phyloP scores from a whole-genome alignment of 1,140 invertebrate species.

The Pomacea maculata region DNA sequence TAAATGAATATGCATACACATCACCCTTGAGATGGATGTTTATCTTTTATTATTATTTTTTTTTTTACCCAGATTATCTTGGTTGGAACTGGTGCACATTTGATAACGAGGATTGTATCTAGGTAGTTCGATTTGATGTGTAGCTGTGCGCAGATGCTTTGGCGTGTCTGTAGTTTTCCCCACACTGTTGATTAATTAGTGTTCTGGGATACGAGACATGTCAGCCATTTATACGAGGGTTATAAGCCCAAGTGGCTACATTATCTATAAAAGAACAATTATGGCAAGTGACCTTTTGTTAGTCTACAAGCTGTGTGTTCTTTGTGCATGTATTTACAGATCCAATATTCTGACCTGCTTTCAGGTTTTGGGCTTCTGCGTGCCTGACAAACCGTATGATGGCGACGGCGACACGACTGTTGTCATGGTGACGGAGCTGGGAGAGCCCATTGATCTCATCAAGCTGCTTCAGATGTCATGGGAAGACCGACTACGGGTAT shows the following conservation, averaged over 20 bases:
- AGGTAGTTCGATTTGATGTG: no score
- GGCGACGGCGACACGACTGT: slow-evolving; percentile 45
- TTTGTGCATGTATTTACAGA: background rate
- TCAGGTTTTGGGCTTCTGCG: slow-evolving; percentile 61
- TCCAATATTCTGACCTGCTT: slow-evolving; percentile 22
- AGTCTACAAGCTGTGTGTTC: background rate
- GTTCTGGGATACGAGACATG: background rate
- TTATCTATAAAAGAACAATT: background rate
- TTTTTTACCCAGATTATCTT: no score
- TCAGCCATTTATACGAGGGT: background rate
- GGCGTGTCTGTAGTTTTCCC: background rate
- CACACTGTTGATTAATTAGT: background rate
- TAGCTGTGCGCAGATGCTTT: background rate
- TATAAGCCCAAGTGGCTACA: background rate
- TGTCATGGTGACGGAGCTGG: slow-evolving; percentile 68
- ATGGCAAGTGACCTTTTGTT: slow-evolving; percentile 1
- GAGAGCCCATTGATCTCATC: slow-evolving; percentile 66
- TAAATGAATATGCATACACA: no score
- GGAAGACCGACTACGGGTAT: slow-evolving; percentile 66
- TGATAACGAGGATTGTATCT: no score
- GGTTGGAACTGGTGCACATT: no score
- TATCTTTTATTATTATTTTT: no score
- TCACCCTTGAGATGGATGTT: no score
- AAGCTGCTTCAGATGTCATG: slow-evolving; percentile 67
- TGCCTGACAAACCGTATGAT: slow-evolving; percentile 43